Conservation (phyloP, 2,888 invertebrate genomes). For the Oegoconia quadripuncta region DNA sequence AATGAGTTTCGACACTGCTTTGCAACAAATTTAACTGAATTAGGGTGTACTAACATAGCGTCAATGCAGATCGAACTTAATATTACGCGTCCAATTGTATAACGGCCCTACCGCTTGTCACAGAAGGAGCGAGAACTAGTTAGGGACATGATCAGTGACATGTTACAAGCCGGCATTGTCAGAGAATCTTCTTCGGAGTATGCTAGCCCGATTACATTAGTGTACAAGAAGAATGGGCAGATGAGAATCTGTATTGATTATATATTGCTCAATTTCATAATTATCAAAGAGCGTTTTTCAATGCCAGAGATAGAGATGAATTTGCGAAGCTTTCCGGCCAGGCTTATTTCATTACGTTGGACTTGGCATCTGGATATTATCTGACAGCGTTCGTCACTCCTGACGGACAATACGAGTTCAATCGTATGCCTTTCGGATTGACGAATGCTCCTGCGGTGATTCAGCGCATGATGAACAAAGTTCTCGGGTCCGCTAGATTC, state of each 20-base stretch:
- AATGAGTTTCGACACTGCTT: too few relatives aligned
- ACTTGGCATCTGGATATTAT: not conserved
- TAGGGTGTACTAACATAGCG: constrained; percentile 14
- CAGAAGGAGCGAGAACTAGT: not conserved
- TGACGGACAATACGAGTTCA: not conserved
- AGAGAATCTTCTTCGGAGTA: not conserved
- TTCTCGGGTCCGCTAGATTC: not conserved
- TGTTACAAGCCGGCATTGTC: not conserved
- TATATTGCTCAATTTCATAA: not conserved
- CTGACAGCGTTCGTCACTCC: too few relatives aligned
- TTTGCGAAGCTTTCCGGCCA: not conserved
- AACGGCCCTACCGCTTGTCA: not conserved
- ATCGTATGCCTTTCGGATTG: not conserved
- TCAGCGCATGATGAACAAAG: too few relatives aligned
- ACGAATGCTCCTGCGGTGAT: not conserved
- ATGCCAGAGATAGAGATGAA: not conserved
- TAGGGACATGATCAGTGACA: not conserved
- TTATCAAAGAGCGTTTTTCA: not conserved
- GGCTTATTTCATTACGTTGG: not conserved
- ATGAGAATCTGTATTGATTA: not conserved
- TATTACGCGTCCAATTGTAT: not conserved
- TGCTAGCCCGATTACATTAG: not conserved
- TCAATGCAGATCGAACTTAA: not conserved
- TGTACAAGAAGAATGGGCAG: not conserved
- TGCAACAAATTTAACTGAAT: constrained; percentile 7